A percentile compares a stretch with the other conserved stretches of the same genome.
These are phyloP conservation scores for Nicator chloris DNA, from an alignment of 2,113 vertebrate genomes.

Conservation along the genomic window DNA sequence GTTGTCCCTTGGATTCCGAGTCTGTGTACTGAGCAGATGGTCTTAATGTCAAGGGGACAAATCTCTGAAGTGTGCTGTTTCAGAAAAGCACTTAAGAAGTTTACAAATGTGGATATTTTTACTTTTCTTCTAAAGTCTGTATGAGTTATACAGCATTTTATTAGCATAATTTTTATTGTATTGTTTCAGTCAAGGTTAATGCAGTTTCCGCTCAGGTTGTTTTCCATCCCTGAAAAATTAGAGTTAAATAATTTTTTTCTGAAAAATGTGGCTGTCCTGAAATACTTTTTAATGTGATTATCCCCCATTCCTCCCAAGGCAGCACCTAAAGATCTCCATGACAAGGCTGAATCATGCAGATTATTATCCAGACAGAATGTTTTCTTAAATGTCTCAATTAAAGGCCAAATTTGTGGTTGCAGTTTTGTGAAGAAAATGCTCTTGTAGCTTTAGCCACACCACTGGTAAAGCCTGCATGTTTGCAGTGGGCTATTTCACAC, in stretches of 20 bases:
- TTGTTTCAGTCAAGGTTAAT: not conserved
- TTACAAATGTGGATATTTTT: not conserved
- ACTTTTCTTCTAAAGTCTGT: not conserved
- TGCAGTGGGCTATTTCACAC: not conserved
- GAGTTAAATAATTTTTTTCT: not conserved
- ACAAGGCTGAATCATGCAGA: not conserved
- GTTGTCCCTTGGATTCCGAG: not conserved
- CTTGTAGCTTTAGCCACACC: not conserved
- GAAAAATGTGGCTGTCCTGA: not conserved
- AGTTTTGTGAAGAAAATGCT: not conserved
- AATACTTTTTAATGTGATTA: not conserved
- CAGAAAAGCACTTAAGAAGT: not conserved
- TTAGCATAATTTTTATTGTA: not conserved
- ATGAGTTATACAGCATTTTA: not conserved
- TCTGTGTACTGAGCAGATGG: not conserved
- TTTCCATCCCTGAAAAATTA: not conserved
- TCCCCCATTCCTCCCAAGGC: not conserved
- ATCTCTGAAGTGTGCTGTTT: rapidly evolving
- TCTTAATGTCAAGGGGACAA: not conserved
- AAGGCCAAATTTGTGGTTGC: not conserved
- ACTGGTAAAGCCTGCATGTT: not conserved
- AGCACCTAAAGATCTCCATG: not conserved
- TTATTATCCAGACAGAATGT: not conserved
- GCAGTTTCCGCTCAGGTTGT: not conserved
- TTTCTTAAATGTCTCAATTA: not conserved